Evolutionary conservation across 2,113 vertebrate genomes (phyloP), one percentile per base, ranked within the genome.

Genomic region (mouse (Mus musculus)): DNA sequence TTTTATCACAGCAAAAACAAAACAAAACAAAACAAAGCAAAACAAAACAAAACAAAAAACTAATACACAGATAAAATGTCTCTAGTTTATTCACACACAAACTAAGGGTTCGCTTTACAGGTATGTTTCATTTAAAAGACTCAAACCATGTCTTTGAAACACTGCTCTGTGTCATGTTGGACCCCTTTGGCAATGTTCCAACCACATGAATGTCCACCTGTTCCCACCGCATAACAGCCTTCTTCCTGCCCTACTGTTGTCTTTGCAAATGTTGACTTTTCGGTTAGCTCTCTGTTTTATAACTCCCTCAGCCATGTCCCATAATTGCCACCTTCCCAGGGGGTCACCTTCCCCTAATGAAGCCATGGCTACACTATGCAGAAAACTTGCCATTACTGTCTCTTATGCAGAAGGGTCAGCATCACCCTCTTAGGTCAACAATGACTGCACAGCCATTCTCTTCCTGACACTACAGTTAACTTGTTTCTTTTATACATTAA

Each of bases 401-500:
- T 87, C 39, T 73, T 76, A 77, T 95, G 33, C 52, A 22, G 11
- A 65, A 19, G 13, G 19, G n/a, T 65, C 33, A 54, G n/a, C 13
- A 54, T 91, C 81, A 82, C 61, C 86, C 77, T 39, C 52, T 76
- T 54, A 56, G 33, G 82, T 75, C 90, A 72, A 81, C 93, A 88
- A 67, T 65, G 36, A 91, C 19, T 87, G 33, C 1, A 80, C n/a
- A 81, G 87, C n/a, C 78, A 86, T 90, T 93, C 63, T 49, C 76
- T 61, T 61, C 85, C 90, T 65, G 65, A 96, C 71, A 95, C 61
- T 49, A 22, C 59, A 49, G 56, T 94, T 91, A 65, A 39, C 80
- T n/a, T 56, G 54, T 93, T 97, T 39, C 54, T 93, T 92, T 89
- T 80, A 89, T 82, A 96, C 96, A 97, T 91, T 87, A 92, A 93